Evolutionary conservation across 2,797 vertebrate species (phyloP), one percentile per base, ranked within the genome.

Genomic region (Onychomys leucogaster): DNA sequence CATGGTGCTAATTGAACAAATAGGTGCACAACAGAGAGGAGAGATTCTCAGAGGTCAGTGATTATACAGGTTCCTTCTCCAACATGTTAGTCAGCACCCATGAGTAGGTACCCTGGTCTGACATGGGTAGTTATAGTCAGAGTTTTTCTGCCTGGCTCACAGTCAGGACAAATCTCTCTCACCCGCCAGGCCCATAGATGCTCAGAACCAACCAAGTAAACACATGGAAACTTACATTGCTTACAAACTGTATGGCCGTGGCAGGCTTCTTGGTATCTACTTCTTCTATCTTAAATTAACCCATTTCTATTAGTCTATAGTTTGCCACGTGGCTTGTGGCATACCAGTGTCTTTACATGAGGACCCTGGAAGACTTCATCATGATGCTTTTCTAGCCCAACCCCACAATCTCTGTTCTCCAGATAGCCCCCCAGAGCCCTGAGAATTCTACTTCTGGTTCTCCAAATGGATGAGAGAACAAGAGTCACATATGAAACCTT

Each of bases 381-480:
- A 69, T 86, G 63, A 52, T 37, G 32, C 49, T 52, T 86, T 52
- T 52, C 69, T 69, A 13, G 75, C 13, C 57, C 55, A 37, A 43
- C 3, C 29, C 63, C 23, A 29, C 27, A 94, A 37, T 85, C 57
- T 55, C 59, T 59, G 6, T 37, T 90, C 65, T 92, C 75, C 59
- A 95, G 32, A 4, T 81, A 52, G 63, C n/a, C 57, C 34, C 17
- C 3, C 2, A 29, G 57, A 88, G 10, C 41, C 69, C 19, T 65
- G 83, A 73, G 55, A 43, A 43, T 49, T 69, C 75, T 37, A 90
- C 80, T 82, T 52, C 23, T 61, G 67, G 69, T 75, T 93, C 55
- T 73, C 65, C 86, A 93, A 94, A 96, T 85, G 65, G 80, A 84
- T 43, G 87, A 52, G n/a, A 95, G 49, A 69, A 67, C 59, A 32